Evolutionary conservation across 2,113 vertebrate species (phyloP), one percentile per base, ranked within the genome.

Genomic region (Halcyon malimbica): DNA sequence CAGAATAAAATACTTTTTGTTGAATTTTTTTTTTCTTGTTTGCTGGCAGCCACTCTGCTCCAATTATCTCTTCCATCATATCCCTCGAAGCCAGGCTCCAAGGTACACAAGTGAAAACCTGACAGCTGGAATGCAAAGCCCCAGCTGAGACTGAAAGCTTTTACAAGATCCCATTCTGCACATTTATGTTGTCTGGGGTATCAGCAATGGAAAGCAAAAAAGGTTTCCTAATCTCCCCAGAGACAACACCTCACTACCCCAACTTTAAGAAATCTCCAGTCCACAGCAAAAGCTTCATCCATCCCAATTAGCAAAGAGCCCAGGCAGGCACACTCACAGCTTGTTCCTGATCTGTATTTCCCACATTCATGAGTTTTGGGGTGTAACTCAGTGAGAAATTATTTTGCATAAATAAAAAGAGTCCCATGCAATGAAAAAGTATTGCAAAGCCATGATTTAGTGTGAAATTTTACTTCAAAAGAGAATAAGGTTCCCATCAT

Each of bases 61-160:
- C 71, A 89, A 88, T 96, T 95, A 96, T 81, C 67, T 93, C 35
- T 92, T 90, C 78, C 70, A 65, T 85, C 19, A 0, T 81, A 85
- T 83, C 80, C 85, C 90, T 93, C 65, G 62, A 94, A 97, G 91
- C 70, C 46, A 93, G 64, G 80, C 93, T 95, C 78, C 94, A 85
- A 97, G 96, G 91, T 92, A 96, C 96, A 96, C 86, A 94, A 96
- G 91, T 92, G 21, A 89, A 89, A 96, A 95, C 51, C 77, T 94
- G 93, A 93, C 88, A 91, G 91, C 68, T 95, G 95, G 94, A 97
- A 96, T 90, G 90, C 89, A 95, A 96, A 94, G 71, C 83, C 83
- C 91, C 51, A 65, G 53, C 70, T 94, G 69, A 92, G 90, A 92
- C 17, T 51, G 80, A 95, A 73, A 90, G 74, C 46, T 90, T 90